Evolutionary conservation across 2,888 invertebrate species (phyloP), one percentile per base, ranked within the genome.

Genomic region (Lepidocyrtinus sp.): DNA sequence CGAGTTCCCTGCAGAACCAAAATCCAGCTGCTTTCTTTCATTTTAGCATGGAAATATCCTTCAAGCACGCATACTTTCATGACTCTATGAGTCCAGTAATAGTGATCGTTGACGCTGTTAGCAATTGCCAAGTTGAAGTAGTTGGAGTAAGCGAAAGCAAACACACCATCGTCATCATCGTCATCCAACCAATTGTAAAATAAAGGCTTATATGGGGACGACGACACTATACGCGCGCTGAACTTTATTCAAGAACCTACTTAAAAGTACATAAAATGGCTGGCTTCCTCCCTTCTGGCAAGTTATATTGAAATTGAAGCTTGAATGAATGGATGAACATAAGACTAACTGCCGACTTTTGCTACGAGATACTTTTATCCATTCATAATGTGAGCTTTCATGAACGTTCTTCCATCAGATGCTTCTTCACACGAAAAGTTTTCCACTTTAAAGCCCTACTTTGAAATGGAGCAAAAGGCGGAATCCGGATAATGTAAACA

Each of bases 301-400:
- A n/a, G n/a, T n/a, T 59, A 9, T 22, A 21, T 69, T 65, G 77
- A n/a, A n/a, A 77, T 77, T 76, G 71, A 77, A 65, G 55, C 71
- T 65, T 77, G 77, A 77, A 77, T 78, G 72, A 78, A 67, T 77
- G 72, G 65, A 67, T 78, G 72, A 65, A 50, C 50, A 59, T 9
- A 59, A 59, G 59, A n/a, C 59, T 59, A 59, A 59, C 59, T 59
- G 65, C 77, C 71, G 17, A 45, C 63, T 63, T 45, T 24, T 19
- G 9, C 9, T 7, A 72, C 46, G 12, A 1, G 7, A 63, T 45
- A 26, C 45, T 71, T 71, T 21, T 59, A 21, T 71, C 59, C 71
- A 71, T 59, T 71, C 62, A 21, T 63, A 24, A 71, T 46, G 26
- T 50, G 24, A 55, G 74, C 61, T 67, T 74, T 74, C 74, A 61